Evolutionary conservation across 2,888 invertebrate genomes (phyloP).

Genomic region (Caenorhabditis becei): DNA sequence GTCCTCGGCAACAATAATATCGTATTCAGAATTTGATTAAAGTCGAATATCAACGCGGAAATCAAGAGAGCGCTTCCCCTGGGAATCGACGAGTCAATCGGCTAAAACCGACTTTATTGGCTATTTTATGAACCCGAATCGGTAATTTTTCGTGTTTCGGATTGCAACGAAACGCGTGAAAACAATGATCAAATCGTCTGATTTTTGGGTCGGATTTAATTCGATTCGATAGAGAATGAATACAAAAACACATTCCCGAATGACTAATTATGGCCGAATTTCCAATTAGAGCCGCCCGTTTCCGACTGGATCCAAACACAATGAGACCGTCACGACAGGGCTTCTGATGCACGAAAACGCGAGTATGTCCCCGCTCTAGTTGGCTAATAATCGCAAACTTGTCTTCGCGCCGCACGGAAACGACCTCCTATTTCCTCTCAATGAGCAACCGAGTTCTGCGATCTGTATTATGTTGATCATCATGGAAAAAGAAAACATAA

Average conservation of each 20-base stretch:
- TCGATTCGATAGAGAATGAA: background rate
- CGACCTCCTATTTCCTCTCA: conserved; percentile 11
- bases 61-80: background rate
- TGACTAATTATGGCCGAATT: conserved; percentile 1
- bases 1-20: background rate
- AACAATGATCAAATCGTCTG: conserved; percentile 2
- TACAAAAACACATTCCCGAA: conserved; percentile 2
- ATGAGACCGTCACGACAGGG: background rate
- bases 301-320: background rate
- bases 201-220: background rate
- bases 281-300: background rate
- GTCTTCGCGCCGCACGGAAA: conserved; percentile 7
- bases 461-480: background rate
- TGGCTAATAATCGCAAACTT: conserved; percentile 12
- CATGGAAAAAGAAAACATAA: background rate
- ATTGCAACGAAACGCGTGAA: background rate
- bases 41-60: background rate
- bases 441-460: conserved; percentile 1
- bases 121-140: background rate
- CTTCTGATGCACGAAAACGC: background rate
- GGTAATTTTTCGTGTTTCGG: background rate
- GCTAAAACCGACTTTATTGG: conserved; percentile 4
- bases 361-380: background rate
- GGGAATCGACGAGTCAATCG: background rate
- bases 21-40: conserved; percentile 20